phyloP scores from a whole-genome alignment of 2,888 invertebrate species.

The Brachypalpus laphriformis region DNA sequence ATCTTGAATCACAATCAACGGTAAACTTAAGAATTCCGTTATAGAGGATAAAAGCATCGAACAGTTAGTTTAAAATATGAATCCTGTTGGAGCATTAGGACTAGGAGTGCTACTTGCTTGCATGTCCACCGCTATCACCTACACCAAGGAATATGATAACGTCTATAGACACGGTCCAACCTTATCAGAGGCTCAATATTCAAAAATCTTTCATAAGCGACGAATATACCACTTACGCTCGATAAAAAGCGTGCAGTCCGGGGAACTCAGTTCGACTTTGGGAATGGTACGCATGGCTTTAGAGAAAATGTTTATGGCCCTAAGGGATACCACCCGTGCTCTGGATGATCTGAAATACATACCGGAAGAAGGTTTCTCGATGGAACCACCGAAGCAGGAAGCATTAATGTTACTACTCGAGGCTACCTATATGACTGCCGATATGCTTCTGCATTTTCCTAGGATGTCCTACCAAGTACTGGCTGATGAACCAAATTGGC shows the following conservation, averaged over 20 bases:
- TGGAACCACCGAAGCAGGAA: conserved; percentile 63
- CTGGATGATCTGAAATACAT: conserved; percentile 60
- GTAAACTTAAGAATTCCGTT: no score
- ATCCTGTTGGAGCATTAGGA: no score
- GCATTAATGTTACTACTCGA: conserved; percentile 72
- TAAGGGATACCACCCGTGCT: conserved; percentile 72
- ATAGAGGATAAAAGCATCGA: no score
- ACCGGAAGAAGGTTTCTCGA: conserved; percentile 68
- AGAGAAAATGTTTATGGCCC: conserved; percentile 74
- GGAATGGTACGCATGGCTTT: conserved; percentile 75
- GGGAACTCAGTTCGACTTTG: not conserved
- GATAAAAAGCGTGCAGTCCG: not conserved
- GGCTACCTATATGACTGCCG: conserved; percentile 74
- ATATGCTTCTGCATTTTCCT: conserved; percentile 76
- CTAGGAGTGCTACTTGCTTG: no score
- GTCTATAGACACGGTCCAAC: no score
- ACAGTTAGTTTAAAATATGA: no score
- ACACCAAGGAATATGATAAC: no score
- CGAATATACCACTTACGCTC: not conserved
- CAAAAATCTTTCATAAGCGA: not conserved
- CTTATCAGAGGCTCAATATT: no score
- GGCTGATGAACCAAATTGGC: conserved; percentile 68
- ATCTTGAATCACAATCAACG: no score
- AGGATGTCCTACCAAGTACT: conserved; percentile 75
- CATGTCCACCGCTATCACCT: no score